phyloP scores from a whole-genome alignment of 2,888 invertebrate genomes.

The Biston betularia region DNA sequence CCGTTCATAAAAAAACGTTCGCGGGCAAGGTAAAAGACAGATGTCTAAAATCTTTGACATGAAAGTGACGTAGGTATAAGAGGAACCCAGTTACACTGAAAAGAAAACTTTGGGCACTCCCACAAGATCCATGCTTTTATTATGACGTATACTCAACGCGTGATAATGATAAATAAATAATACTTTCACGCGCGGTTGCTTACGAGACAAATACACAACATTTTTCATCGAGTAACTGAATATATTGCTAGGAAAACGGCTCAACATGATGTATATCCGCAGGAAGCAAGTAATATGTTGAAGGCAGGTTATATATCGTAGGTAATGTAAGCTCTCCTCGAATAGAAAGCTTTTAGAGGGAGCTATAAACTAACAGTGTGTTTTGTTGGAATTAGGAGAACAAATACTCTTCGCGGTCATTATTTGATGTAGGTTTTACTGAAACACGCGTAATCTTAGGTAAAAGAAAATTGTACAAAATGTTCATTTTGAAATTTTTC shows the following conservation, averaged over 20 bases:
- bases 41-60: constrained; percentile 24
- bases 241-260: constrained; percentile 69
- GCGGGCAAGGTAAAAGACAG: background rate
- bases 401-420: constrained; percentile 46
- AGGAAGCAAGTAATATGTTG: constrained; percentile 69
- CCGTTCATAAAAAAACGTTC: background rate
- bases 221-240: constrained; percentile 63
- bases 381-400: constrained; percentile 47
- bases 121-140: constrained; percentile 38
- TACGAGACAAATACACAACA: constrained; percentile 57
- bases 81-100: constrained; percentile 17
- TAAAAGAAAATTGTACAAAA: background rate
- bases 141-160: constrained; percentile 41
- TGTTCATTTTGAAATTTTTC: constrained; percentile 14
- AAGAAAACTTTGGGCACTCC: constrained; percentile 35
- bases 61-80: constrained; percentile 45
- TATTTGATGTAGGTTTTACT: constrained; percentile 40
- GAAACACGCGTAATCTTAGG: constrained; percentile 1
- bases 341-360: constrained; percentile 63
- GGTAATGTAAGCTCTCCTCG: constrained; percentile 64
- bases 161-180: constrained; percentile 44
- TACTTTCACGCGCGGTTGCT: constrained; percentile 32
- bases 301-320: constrained; percentile 70
- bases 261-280: constrained; percentile 68
- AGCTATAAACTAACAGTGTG: constrained; percentile 57